These are phyloP conservation scores for Limonius californicus DNA, from an alignment of 1,140 invertebrate genomes.

Conservation along the genomic window DNA sequence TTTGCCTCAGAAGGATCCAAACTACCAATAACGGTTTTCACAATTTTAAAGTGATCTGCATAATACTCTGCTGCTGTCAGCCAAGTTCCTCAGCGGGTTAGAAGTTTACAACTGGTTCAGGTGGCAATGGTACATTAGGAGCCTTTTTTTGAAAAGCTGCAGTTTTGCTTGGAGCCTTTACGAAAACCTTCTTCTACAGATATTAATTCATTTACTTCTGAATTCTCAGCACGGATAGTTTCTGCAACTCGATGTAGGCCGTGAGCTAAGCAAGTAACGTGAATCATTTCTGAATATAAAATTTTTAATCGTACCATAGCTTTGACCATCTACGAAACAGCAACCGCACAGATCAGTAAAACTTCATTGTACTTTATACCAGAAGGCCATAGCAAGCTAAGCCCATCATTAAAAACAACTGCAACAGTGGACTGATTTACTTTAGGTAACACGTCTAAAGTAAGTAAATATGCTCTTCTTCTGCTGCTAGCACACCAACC, in stretches of 20 bases:
- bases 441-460: no score
- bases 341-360: constrained; percentile 22
- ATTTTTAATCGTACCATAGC: constrained; percentile 23
- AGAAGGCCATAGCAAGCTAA: background rate
- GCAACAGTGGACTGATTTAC: background rate
- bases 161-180: constrained; percentile 22
- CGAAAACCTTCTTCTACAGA: constrained; percentile 22
- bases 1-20: no score
- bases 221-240: constrained; percentile 21
- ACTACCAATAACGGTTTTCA: no score
- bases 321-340: constrained; percentile 24
- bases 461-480: no score
- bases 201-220: constrained; percentile 24
- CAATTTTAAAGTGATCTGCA: no score
- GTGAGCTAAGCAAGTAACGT: constrained; percentile 26
- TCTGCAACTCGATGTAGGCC: constrained; percentile 22
- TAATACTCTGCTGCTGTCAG: constrained; percentile 41
- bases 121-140: constrained; percentile 40
- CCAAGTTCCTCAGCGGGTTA: constrained; percentile 49
- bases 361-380: constrained; percentile 14
- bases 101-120: constrained; percentile 45
- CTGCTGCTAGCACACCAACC: no score
- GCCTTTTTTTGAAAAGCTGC: constrained; percentile 37
- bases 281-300: constrained; percentile 25
- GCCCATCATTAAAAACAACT: background rate